Evolutionary conservation across 2,113 vertebrate genomes (phyloP).

Genomic region (Syngnathus scovelli): DNA sequence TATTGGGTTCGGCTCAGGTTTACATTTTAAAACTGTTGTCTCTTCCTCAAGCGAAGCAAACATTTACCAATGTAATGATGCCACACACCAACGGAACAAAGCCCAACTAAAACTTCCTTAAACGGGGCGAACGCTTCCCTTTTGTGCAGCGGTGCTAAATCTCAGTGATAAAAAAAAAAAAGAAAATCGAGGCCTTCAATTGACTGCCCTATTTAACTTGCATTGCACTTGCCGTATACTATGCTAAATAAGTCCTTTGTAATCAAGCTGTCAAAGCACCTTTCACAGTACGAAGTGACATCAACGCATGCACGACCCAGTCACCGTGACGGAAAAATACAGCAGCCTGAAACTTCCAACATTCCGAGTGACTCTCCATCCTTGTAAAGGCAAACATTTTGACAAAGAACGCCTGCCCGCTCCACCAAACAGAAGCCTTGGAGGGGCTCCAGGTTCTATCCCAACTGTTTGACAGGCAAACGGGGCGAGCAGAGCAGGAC

Average conservation of each 20-base stretch:
- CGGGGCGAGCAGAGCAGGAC: slow-evolving; percentile 19
- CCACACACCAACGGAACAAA: not conserved
- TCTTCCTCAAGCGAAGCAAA: not conserved
- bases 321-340: not conserved
- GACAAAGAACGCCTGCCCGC: not conserved
- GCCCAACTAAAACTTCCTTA: not conserved
- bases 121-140: not conserved
- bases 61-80: not conserved
- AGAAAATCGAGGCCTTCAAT: not conserved
- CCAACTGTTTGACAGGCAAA: slow-evolving; percentile 28
- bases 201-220: not conserved
- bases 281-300: not conserved
- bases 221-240: not conserved
- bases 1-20: not conserved
- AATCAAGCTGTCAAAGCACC: not conserved
- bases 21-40: not conserved
- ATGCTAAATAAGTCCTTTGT: not conserved
- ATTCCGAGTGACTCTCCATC: not conserved
- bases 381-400: not conserved
- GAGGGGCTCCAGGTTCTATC: slow-evolving; percentile 27
- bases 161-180: not conserved
- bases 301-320: not conserved
- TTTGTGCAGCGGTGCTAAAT: not conserved
- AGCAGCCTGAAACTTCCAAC: not conserved
- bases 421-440: slow-evolving; percentile 11